Evolutionary conservation across 2,888 invertebrate genomes (phyloP), one percentile per base, ranked within the genome.

Genomic region (Tetranychus piercei): DNA sequence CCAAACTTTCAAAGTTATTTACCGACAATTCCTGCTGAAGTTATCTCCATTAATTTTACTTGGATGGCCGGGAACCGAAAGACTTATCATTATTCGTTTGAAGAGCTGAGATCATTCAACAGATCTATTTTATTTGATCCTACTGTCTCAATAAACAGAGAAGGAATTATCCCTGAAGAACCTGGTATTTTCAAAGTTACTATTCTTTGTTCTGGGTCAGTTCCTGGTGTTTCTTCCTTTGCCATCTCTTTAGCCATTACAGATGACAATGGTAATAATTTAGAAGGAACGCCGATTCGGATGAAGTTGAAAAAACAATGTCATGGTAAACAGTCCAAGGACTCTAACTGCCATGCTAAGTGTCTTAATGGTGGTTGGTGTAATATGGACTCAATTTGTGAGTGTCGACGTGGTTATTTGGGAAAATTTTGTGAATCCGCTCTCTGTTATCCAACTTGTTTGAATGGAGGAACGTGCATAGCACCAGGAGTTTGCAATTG

Each of bases 381-480:
- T 82, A 90, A 90, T 82, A 87, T 87, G 79, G 88, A 90, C 80
- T 89, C 90, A 82, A 89, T 90, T 77, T 91, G 91, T 82, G 90
- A 91, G 80, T 93, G 93, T 82, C 89, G 89, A 44, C 90, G 91
- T 81, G 92, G 92, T 8, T 93, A 92, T 81, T 89, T 92, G 87
- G 93, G 94, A 3, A 91, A 89, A 80, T 90, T 91, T 81, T 93
- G 93, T 80, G 88, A 89, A 77, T 71, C 74, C 76, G 92, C 93
- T 64, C 86, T 93, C 66, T 93, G 93, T 81, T 93, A 92, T 84
- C 92, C 93, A 45, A 90, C 90, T 81, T 94, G 94, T 81, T 89
- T 92, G 88, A 92, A 93, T 83, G 92, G 92, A 7, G 93, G 93
- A 9, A 91, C 90, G 81, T 94, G 93, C 82, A 91, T 91, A 22